phyloP scores from a whole-genome alignment of 1,140 invertebrate genomes.

The Steinernema feltiae region DNA sequence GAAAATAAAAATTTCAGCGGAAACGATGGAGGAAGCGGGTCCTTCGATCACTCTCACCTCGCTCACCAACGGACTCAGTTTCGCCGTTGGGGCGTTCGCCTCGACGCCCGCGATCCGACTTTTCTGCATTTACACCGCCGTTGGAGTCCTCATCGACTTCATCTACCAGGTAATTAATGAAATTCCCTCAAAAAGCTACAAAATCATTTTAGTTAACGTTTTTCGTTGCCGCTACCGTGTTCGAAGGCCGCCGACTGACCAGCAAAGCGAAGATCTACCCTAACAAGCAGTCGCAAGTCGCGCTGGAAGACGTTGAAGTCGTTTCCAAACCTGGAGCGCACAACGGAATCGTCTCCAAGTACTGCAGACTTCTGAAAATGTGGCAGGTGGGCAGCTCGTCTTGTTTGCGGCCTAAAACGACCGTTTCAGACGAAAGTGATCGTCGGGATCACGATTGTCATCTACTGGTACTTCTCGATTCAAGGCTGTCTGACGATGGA shows the following conservation, averaged over 20 bases:
- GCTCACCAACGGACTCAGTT: slow-evolving; percentile 33
- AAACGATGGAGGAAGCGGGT: slow-evolving; percentile 41
- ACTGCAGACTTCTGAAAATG: slow-evolving; percentile 29
- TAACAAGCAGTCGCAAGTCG: slow-evolving; percentile 14
- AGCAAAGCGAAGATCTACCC: not conserved
- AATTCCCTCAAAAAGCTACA: not conserved
- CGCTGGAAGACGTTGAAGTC: slow-evolving; percentile 6
- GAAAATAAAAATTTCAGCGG: slow-evolving; percentile 22
- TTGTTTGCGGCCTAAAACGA: not conserved
- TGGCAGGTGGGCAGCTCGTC: slow-evolving; percentile 21
- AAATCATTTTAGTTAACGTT: slow-evolving; percentile 27
- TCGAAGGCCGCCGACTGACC: slow-evolving; percentile 27
- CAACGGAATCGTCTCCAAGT: slow-evolving; percentile 28
- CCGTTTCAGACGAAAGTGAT: slow-evolving; percentile 23
- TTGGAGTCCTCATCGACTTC: slow-evolving; percentile 32
- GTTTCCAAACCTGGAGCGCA: slow-evolving; percentile 20
- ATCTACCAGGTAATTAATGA: slow-evolving; percentile 31
- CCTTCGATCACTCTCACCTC: slow-evolving; percentile 41
- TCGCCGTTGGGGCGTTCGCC: slow-evolving; percentile 26
- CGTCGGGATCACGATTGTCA: slow-evolving; percentile 18
- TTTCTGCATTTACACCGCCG: slow-evolving; percentile 35
- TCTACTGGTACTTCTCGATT: slow-evolving; percentile 33
- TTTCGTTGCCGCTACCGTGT: slow-evolving; percentile 36
- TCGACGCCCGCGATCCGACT: slow-evolving; percentile 37
- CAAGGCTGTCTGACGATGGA: slow-evolving; percentile 38